Evolutionary conservation across 2,888 invertebrate species (phyloP), one percentile per base, ranked within the genome.

Genomic region (Dasypogon diadema): DNA sequence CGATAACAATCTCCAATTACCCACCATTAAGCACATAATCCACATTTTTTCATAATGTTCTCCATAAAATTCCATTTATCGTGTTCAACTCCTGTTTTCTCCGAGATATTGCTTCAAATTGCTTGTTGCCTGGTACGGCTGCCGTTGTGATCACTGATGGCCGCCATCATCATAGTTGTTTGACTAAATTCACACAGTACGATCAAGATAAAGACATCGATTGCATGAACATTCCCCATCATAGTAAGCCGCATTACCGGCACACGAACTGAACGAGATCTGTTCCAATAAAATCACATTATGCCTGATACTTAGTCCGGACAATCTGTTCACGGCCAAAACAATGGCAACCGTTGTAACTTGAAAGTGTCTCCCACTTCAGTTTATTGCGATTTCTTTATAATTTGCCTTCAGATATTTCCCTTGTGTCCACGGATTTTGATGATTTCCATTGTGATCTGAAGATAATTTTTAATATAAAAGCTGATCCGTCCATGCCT

Each of bases 1-100:
- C 26, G 58, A 58, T 58, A 58, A 16, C 24, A 30, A 58, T 58
- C 58, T 58, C 58, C 26, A 58, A 58, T 58, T 58, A 58, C 24
- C 58, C 16, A 30, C 16, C 58, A 58, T 58, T 58, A 58, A 30
- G n/a, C 58, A 58, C 58, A 58, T 58, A 58, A 58, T 58, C 58
- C 58, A 30, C 26, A 55, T 58, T 58, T 58, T 58, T 58, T 30
- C 30, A 30, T 30, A 30, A 30, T 8, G 30, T 30, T 30, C 30
- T 3, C 58, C 58, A 58, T 58, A 58, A 58, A 58, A 58, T 58
- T 58, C 58, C 58, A 58, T 10, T 24, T 58, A 58, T 30, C 58
- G 24, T 58, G 58, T 30, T 26, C 10, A 26, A 30, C 58, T 58
- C 30, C 58, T 30, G 58, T 58, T 58, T 56, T 56, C 56, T 24